Base-by-base conservation (phyloP, 2,888 invertebrate species). In the Ormyrus thymus region DNA sequence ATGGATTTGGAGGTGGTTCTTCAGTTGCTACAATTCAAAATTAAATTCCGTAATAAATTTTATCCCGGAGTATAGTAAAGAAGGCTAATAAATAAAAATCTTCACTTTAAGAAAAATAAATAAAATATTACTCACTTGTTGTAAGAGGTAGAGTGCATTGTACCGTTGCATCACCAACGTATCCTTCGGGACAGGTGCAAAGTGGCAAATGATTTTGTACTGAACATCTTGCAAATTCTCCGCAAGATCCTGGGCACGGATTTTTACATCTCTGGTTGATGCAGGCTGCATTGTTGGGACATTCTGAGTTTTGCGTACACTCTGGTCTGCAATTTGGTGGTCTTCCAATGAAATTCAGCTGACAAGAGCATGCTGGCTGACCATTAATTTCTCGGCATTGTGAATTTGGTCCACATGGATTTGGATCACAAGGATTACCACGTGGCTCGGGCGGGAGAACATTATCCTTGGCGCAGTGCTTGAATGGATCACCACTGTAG, bases 241-340 rank as follows among this genome's bases (percentile, higher is more conserved):
- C 97, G 86, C 97, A 97, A 0, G 92, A 91, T 78, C 95, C 95
- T 71, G 93, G 93, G 86, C 97, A 97, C 29, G 97, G 97, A 90
- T 97, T 95, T 86, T 93, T 92, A 87, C 97, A 97, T 80, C 94
- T 94, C 87, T 96, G 95, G 86, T 95, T 95, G 80, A 94, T 91
- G 86, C 97, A 97, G 77, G 96, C 95, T 80, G 95, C 92, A 86
- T 95, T 95, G 85, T 94, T 94, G 1, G 96, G 93, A 87, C 97
- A 97, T 90, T 97, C 97, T 8, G 95, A 93, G 86, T 95, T 93
- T 81, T 94, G 94, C 5, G 94, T 94, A 87, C 96, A 96, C 90
- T 96, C 96, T 0, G 97, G 96, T 85, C 96, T 92, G 87, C 97
- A 97, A 86, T 95, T 96, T 48, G 96, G 96, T 70, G 97, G 95